phyloP scores from a whole-genome alignment of 1,140 invertebrate genomes.

The Bombus pyrosoma region DNA sequence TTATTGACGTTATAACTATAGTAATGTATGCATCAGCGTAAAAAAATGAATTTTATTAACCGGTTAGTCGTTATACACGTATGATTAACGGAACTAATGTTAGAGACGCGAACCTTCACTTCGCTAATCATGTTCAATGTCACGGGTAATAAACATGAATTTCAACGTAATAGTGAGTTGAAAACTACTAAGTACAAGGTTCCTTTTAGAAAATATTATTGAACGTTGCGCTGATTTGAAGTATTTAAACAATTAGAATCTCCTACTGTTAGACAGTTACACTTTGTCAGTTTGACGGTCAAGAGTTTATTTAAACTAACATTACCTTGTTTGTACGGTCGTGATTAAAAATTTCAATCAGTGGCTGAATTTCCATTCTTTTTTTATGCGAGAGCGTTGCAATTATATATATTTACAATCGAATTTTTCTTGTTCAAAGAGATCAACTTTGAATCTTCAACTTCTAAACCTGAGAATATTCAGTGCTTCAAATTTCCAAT shows the following conservation, averaged over 20 bases:
- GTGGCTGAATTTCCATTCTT: too few species aligned
- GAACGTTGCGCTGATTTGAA: not conserved
- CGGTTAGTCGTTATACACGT: not conserved
- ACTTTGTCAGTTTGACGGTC: too few species aligned
- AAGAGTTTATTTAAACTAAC: not conserved
- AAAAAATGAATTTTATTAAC: not conserved
- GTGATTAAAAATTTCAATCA: not conserved
- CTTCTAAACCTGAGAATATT: not conserved
- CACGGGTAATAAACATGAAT: not conserved
- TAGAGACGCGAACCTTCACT: not conserved
- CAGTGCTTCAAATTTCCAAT: not conserved
- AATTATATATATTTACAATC: too few species aligned
- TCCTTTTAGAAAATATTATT: not conserved
- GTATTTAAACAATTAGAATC: not conserved
- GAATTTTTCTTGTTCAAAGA: too few species aligned
- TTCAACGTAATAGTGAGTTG: not conserved
- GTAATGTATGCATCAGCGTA: not conserved
- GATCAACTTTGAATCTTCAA: not conserved
- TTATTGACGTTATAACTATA: not conserved
- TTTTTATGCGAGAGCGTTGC: too few species aligned
- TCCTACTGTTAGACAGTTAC: not conserved
- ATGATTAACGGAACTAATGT: not conserved
- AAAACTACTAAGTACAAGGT: not conserved
- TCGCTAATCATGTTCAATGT: not conserved
- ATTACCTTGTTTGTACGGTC: not conserved